A percentile compares a stretch with the other conserved stretches of the same genome.
Conservation (phyloP, 2,113 vertebrate species). For the Ciconia stormi region DNA sequence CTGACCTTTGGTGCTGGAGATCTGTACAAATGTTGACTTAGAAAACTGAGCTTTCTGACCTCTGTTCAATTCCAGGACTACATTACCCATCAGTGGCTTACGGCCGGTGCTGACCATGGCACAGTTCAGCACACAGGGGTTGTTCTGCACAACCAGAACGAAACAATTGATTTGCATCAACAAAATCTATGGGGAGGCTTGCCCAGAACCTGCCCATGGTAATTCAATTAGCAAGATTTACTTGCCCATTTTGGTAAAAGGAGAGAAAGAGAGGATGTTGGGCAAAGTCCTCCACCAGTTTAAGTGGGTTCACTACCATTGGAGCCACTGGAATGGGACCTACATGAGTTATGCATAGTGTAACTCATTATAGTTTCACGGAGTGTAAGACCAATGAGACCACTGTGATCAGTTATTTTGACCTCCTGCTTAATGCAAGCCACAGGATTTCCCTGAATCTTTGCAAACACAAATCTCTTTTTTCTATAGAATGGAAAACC, state of each 20-base stretch:
- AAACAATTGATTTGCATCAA: background rate
- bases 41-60: background rate
- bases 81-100: accelerated
- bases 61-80: background rate
- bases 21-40: background rate
- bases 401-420: background rate
- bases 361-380: background rate
- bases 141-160: background rate
- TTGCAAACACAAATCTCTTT: background rate
- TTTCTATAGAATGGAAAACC: conserved; percentile 7
- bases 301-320: background rate
- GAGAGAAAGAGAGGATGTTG: background rate
- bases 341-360: background rate
- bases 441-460: background rate
- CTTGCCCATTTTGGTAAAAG: background rate
- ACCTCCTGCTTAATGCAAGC: background rate
- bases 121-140: accelerated
- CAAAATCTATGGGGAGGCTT: background rate
- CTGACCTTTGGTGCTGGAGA: background rate
- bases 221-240: background rate
- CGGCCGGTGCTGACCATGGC: accelerated
- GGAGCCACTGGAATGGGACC: background rate
- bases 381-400: background rate
- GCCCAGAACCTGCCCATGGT: background rate
- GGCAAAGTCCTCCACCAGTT: background rate